Conservation (phyloP, 2,888 invertebrate genomes). For the Elegia similella region DNA sequence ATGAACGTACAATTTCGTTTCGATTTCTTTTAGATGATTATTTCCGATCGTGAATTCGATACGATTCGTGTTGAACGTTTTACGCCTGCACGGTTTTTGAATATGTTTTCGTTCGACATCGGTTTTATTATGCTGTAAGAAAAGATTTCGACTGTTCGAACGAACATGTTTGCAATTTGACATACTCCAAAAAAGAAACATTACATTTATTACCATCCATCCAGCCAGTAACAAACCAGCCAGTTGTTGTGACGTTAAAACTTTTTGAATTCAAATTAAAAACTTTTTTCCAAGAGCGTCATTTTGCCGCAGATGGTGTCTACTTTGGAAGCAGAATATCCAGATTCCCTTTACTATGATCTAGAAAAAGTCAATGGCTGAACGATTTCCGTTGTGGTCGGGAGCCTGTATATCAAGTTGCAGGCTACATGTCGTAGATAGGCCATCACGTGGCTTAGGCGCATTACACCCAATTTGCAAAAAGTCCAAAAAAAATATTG, state of each 20-base stretch:
- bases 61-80: constrained; percentile 52
- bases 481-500: no score
- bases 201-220: constrained; percentile 1
- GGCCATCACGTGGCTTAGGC: no score
- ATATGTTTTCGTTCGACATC: constrained; percentile 18
- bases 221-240: constrained; percentile 17
- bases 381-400: constrained; percentile 62
- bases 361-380: constrained; percentile 52
- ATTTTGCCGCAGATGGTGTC: constrained; percentile 1
- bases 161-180: constrained; percentile 5
- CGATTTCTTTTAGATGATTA: constrained; percentile 71
- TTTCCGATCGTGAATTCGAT: constrained; percentile 58
- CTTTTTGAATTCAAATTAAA: constrained; percentile 23
- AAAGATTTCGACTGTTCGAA: constrained; percentile 6
- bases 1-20: constrained; percentile 64
- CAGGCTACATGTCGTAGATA: background rate
- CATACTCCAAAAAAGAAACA: background rate
- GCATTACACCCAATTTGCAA: no score
- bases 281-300: background rate
- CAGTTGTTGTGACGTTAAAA: constrained; percentile 15
- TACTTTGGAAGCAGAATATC: constrained; percentile 33
- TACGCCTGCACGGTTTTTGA: constrained; percentile 47
- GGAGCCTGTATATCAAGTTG: constrained; percentile 22
- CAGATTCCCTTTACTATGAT: constrained; percentile 42
- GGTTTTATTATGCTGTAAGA: constrained; percentile 23